These are phyloP conservation scores for Lepeophtheirus nordmannii DNA, from an alignment of 2,888 invertebrate species.

Conservation along the genomic window DNA sequence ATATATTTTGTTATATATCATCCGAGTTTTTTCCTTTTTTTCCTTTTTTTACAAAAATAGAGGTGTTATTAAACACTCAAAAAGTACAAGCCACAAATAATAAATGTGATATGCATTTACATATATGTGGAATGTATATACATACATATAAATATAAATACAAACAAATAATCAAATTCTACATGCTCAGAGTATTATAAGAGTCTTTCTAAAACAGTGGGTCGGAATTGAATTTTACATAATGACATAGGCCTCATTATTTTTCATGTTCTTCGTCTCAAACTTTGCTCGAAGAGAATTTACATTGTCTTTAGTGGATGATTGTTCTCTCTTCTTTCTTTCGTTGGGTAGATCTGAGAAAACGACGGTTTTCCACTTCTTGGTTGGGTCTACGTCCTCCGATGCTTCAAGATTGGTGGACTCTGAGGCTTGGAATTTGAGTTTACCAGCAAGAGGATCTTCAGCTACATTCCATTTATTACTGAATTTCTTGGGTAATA, in stretches of 20 bases:
- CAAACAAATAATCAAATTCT: not conserved
- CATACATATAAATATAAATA: not conserved
- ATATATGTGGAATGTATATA: not conserved
- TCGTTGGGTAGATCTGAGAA: conserved; percentile 23
- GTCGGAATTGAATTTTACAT: conserved; percentile 16
- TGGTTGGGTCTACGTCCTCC: conserved; percentile 17
- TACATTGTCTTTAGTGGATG: conserved; percentile 19
- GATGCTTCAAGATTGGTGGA: conserved; percentile 5
- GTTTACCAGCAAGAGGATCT: conserved; percentile 18
- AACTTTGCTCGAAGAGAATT: conserved; percentile 17
- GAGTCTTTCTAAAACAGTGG: not conserved
- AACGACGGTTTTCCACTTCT: conserved; percentile 25
- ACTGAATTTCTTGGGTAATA: conserved; percentile 21
- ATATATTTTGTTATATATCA: too few species aligned
- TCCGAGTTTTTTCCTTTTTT: too few species aligned
- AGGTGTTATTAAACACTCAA: not conserved
- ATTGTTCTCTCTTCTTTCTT: conserved; percentile 8
- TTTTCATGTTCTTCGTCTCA: conserved; percentile 25
- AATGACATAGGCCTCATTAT: conserved; percentile 25
- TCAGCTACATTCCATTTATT: conserved; percentile 13
- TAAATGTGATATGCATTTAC: not conserved
- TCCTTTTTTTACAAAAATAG: too few species aligned
- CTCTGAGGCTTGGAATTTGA: conserved; percentile 14
- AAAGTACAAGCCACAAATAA: not conserved
- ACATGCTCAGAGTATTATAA: not conserved